Conservation (phyloP, 2,888 invertebrate species). For the Argyra leucocephala region DNA sequence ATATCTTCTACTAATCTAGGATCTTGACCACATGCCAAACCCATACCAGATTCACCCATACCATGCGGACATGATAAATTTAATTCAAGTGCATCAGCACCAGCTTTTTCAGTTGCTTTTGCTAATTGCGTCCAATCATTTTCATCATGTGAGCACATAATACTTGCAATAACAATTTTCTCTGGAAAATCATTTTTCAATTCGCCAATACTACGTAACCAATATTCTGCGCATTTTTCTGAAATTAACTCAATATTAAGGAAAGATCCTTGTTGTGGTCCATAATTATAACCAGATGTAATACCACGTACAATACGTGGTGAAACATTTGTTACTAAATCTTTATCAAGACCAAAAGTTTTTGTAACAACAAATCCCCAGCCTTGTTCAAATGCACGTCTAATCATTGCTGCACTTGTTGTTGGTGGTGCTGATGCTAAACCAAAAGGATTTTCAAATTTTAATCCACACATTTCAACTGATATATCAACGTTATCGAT, state of each 20-base stretch:
- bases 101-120: conserved; percentile 64
- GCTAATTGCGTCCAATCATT: conserved; percentile 83
- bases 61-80: conserved; percentile 98
- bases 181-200: conserved; percentile 84
- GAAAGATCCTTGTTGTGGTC: conserved; percentile 94
- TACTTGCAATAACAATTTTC: conserved; percentile 86
- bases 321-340: conserved; percentile 91
- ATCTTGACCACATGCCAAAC: conserved; percentile 94
- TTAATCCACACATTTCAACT: conserved; percentile 84
- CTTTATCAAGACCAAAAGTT: conserved; percentile 92
- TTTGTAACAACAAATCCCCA: conserved; percentile 98
- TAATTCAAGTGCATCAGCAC: conserved; percentile 89
- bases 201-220: conserved; percentile 80
- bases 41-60: conserved; percentile 98
- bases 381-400: conserved; percentile 88
- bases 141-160: conserved; percentile 84
- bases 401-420: conserved; percentile 88
- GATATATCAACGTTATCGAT: conserved; percentile 91
- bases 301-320: conserved; percentile 91
- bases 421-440: conserved; percentile 95
- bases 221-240: conserved; percentile 89
- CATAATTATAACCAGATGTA: conserved; percentile 82
- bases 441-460: conserved; percentile 94
- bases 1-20: conserved; percentile 80
- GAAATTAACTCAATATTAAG: conserved; percentile 97